Percentiles rank a stretch among this genome's conserved stretches.
phyloP scores from a whole-genome alignment of 1,140 invertebrate genomes.

The Pseudomyrmex concolor region DNA sequence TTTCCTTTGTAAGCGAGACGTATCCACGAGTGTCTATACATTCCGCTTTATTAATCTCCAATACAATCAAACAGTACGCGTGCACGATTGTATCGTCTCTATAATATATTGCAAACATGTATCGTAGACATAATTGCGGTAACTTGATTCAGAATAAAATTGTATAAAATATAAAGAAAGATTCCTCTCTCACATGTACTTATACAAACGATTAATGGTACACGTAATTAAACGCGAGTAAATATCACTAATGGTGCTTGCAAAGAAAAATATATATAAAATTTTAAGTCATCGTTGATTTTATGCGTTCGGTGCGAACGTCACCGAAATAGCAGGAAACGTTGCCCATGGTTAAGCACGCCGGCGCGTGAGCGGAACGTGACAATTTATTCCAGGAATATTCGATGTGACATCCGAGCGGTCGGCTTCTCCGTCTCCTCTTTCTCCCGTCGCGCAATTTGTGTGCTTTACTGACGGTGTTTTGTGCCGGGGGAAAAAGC shows the following conservation, averaged over 20 bases:
- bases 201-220: neutral
- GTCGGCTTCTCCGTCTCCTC: slow-evolving; percentile 22
- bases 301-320: slow-evolving; percentile 5
- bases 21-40: neutral
- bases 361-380: slow-evolving; percentile 15
- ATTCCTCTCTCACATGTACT: too few relatives aligned
- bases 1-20: neutral
- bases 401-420: slow-evolving; percentile 68
- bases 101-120: too few relatives aligned
- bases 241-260: neutral
- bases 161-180: neutral
- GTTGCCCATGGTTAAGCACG: neutral
- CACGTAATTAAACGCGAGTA: neutral
- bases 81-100: neutral
- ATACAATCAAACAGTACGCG: neutral
- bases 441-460: slow-evolving; percentile 65
- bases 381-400: slow-evolving; percentile 64
- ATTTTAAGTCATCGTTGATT: slow-evolving; percentile 16
- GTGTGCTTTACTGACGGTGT: slow-evolving; percentile 68
- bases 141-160: neutral
- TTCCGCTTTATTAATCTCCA: neutral
- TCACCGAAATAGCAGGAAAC: slow-evolving; percentile 34
- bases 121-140: too few relatives aligned
- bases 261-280: neutral
- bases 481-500: slow-evolving; percentile 61